A percentile compares a stretch with the other conserved stretches of the same genome.
These are phyloP conservation scores for Apodemus speciosus DNA, from an alignment of 2,113 vertebrate genomes.

Conservation along the genomic window DNA sequence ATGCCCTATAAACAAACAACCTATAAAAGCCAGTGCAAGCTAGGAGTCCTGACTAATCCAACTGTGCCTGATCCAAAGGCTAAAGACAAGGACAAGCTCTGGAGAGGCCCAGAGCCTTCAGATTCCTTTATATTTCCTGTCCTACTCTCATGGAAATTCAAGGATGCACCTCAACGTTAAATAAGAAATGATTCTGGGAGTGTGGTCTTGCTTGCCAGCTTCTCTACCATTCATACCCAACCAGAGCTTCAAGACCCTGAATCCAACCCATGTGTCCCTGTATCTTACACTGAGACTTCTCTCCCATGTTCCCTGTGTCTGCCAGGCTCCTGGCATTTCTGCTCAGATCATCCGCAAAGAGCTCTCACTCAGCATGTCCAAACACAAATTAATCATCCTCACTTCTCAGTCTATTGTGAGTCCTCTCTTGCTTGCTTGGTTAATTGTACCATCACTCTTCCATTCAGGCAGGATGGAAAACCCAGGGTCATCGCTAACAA, in stretches of 20 bases:
- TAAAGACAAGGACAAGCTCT: background rate
- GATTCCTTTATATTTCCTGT: background rate
- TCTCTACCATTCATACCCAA: background rate
- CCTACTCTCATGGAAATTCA: background rate
- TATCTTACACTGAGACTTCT: background rate
- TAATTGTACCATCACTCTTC: background rate
- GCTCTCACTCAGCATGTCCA: background rate
- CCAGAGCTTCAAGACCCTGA: background rate
- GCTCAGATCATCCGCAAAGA: background rate
- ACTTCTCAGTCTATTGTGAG: background rate
- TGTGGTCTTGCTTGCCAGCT: background rate
- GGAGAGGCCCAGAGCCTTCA: background rate
- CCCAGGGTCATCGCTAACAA: background rate
- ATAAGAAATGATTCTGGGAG: background rate
- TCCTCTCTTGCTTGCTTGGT: background rate
- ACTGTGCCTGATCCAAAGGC: background rate
- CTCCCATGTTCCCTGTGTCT: background rate
- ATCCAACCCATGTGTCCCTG: background rate
- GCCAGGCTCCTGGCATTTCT: background rate
- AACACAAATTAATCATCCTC: background rate
- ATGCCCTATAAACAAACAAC: background rate
- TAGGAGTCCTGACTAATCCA: background rate
- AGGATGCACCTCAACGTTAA: background rate
- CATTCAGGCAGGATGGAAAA: background rate
- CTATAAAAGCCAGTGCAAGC: background rate